phyloP scores from a whole-genome alignment of 2,797 vertebrate species.

The Parauchenoglanis ngamensis region DNA sequence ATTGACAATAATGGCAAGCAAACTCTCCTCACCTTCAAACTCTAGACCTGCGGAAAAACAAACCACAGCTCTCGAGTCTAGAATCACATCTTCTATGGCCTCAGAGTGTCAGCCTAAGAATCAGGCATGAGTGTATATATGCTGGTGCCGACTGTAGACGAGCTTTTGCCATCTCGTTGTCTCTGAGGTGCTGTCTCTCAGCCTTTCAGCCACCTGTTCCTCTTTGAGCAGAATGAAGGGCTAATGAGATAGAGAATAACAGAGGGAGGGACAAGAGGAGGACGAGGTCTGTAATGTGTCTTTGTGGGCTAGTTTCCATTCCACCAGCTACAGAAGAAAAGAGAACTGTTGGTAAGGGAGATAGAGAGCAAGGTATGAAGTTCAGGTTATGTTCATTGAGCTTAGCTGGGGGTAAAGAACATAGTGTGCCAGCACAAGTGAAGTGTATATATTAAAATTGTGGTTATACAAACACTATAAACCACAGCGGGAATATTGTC shows the following conservation, averaged over 20 bases:
- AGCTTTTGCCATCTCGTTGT: constrained; percentile 37
- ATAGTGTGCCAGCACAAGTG: neutral
- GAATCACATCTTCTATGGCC: neutral
- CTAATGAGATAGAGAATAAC: constrained; percentile 56
- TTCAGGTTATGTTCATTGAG: neutral
- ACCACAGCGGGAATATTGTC: constrained; percentile 7
- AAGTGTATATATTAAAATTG: neutral
- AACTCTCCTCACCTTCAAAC: constrained; percentile 6
- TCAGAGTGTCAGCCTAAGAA: constrained; percentile 12
- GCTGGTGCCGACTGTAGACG: constrained; percentile 35
- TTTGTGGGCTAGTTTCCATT: constrained; percentile 44
- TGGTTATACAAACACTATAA: constrained; percentile 31
- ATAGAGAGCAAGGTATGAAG: neutral
- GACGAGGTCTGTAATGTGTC: constrained; percentile 41
- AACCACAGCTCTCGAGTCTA: neutral
- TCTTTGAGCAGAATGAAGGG: constrained; percentile 39
- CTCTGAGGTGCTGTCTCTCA: constrained; percentile 49
- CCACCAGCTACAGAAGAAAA: constrained; percentile 24
- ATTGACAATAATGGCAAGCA: neutral
- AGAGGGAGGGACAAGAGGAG: constrained; percentile 34
- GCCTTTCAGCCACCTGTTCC: constrained; percentile 56
- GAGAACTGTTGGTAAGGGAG: constrained; percentile 6
- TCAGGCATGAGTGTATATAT: neutral
- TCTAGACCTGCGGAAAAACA: constrained; percentile 18
- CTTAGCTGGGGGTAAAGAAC: constrained; percentile 1